Evolutionary conservation across 2,888 invertebrate genomes (phyloP), one percentile per base, ranked within the genome.

Genomic region (Stomorhina lunata): DNA sequence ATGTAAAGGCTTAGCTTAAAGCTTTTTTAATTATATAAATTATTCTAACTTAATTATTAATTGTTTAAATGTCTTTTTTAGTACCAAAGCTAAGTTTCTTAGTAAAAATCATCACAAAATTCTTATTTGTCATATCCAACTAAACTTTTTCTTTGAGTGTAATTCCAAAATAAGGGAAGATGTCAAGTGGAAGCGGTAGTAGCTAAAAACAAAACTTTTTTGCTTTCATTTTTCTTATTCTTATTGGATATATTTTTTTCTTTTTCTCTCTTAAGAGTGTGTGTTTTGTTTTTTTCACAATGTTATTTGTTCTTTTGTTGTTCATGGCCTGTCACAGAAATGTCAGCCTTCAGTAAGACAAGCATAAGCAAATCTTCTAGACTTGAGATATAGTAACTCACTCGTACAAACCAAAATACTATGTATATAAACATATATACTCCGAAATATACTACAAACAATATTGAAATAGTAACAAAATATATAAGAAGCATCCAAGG

Each of bases 321-420:
- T 86, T 87, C 88, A 87, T 87, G 86, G 87, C 83, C 85, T 88
- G 89, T 89, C 89, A 89, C 84, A 88, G 71, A 87, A 88, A 88
- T 88, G 89, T 89, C 89, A 89, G 88, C 86, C 88, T 80, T 84
- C 80, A 84, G 87, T 87, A 84, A 83, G 79, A 76, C 80, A 84
- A 61, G 76, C 68, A 82, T 82, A 84, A 84, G 84, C 77, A 84
- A 84, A 84, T 82, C 80, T 80, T 83, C 45, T 72, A 80, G 76
- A 80, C 80, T 83, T 83, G 50, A 71, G 82, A 76, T 76, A 63
- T 71, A 71, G 53, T 79, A 40, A 25, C 40, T 50, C 25, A 72
- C 29, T 34, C 20, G 22, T 20, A 32, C 53, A 43, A 22, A 27
- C 15, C 17, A 20, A 45, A n/a, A n/a, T n/a, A n/a, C n/a, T n/a